Conservation (phyloP, 2,888 invertebrate genomes). For the Drosophila paramelanica region DNA sequence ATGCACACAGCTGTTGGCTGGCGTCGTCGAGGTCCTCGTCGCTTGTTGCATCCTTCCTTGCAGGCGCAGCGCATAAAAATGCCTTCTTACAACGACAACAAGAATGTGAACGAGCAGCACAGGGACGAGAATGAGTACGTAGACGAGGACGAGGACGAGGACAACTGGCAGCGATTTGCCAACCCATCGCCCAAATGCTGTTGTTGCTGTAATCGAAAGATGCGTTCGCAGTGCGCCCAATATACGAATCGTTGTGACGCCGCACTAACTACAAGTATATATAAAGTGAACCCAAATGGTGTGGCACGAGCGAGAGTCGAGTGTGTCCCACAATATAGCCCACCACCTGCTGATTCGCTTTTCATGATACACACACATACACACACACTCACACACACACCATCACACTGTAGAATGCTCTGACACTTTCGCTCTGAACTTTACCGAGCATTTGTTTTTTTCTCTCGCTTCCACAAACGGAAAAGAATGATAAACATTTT, state of each 20-base stretch:
- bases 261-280: constrained; percentile 41
- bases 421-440: constrained; percentile 55
- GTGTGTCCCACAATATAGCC: constrained; percentile 66
- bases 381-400: constrained; percentile 11
- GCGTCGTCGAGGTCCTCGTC: constrained; percentile 41
- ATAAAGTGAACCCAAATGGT: constrained; percentile 33
- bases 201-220: constrained; percentile 74
- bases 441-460: constrained; percentile 22
- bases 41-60: constrained; percentile 74
- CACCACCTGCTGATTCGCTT: constrained; percentile 76
- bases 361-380: constrained; percentile 44
- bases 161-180: constrained; percentile 4
- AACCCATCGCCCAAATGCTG: not conserved
- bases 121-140: constrained; percentile 32
- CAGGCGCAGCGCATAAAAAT: constrained; percentile 69
- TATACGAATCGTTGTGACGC: constrained; percentile 45
- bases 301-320: constrained; percentile 10
- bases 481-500: not conserved
- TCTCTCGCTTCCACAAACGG: constrained; percentile 30
- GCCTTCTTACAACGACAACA: constrained; percentile 74
- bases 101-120: constrained; percentile 19
- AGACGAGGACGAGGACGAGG: constrained; percentile 9
- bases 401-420: constrained; percentile 23
- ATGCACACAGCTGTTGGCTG: constrained; percentile 52
- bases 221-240: constrained; percentile 71